Conservation (phyloP, 2,797 vertebrate genomes). For the Odontamblyopus lacepedii region DNA sequence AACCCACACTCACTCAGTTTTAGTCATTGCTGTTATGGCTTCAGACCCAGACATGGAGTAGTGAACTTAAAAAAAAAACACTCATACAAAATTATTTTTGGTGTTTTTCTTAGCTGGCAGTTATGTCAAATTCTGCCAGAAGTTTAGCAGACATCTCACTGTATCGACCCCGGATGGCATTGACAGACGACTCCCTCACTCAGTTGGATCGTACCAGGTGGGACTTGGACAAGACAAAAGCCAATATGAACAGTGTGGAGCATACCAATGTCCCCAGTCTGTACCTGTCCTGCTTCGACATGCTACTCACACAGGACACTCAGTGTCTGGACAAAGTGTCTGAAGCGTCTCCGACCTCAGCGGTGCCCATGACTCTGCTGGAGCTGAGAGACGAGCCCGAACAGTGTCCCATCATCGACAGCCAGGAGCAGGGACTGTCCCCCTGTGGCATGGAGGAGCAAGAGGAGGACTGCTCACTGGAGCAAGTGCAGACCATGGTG, state of each 20-base stretch:
- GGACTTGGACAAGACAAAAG: conserved; percentile 80
- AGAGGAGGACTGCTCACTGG: conserved; percentile 91
- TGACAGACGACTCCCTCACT: conserved; percentile 74
- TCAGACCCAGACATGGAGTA: conserved; percentile 5
- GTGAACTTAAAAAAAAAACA: neutral
- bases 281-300: conserved; percentile 92
- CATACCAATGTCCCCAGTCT: conserved; percentile 79
- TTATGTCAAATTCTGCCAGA: conserved; percentile 86
- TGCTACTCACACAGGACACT: conserved; percentile 84
- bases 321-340: conserved; percentile 82
- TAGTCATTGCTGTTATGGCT: conserved; percentile 3
- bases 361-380: conserved; percentile 43
- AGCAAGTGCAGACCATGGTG: conserved; percentile 98
- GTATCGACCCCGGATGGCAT: conserved; percentile 68
- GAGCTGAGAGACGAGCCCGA: conserved; percentile 75
- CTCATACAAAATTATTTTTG: neutral
- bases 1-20: conserved; percentile 26
- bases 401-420: conserved; percentile 95
- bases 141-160: conserved; percentile 68
- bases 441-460: conserved; percentile 80
- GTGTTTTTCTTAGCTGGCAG: conserved; percentile 50
- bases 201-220: conserved; percentile 78
- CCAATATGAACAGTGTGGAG: conserved; percentile 73
- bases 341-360: conserved; percentile 56
- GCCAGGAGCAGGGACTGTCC: conserved; percentile 86